These are phyloP conservation scores for Heliornis fulica DNA, from an alignment of 2,113 vertebrate species.

Conservation along the genomic window DNA sequence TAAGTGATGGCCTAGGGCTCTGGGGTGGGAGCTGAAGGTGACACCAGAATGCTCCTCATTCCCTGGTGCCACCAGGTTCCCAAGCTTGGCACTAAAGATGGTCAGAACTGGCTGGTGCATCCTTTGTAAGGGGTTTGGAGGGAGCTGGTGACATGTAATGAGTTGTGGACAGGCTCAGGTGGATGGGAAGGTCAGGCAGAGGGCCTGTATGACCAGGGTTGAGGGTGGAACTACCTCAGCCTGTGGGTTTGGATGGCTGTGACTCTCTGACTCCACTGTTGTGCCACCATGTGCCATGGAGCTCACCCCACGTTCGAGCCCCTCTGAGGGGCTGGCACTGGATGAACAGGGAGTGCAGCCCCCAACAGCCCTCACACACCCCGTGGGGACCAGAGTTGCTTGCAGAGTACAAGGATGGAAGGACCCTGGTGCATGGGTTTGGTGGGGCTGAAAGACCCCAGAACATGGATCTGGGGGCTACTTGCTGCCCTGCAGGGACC, in stretches of 20 bases:
- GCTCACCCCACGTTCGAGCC: neutral
- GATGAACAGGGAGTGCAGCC: accelerated
- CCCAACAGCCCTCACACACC: too few species aligned
- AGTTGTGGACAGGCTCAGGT: neutral
- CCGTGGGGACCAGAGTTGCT: neutral
- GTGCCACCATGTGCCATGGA: neutral
- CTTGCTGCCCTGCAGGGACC: neutral
- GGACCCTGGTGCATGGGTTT: neutral
- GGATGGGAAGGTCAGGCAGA: neutral
- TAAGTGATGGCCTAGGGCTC: neutral
- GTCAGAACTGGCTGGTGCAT: neutral
- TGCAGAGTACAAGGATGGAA: neutral
- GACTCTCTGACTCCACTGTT: neutral
- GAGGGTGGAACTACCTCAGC: neutral
- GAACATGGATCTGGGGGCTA: accelerated
- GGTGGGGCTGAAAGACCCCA: neutral
- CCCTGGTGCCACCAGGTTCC: neutral
- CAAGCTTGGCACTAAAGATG: neutral
- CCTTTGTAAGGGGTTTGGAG: neutral
- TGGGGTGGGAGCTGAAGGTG: accelerated
- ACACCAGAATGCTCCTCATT: neutral
- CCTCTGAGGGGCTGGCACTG: neutral
- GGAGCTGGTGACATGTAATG: neutral
- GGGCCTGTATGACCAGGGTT: accelerated
- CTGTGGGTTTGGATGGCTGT: neutral